Evolutionary conservation across 2,888 invertebrate genomes (phyloP), one percentile per base, ranked within the genome.

Genomic region (Anthoptus insignis): DNA sequence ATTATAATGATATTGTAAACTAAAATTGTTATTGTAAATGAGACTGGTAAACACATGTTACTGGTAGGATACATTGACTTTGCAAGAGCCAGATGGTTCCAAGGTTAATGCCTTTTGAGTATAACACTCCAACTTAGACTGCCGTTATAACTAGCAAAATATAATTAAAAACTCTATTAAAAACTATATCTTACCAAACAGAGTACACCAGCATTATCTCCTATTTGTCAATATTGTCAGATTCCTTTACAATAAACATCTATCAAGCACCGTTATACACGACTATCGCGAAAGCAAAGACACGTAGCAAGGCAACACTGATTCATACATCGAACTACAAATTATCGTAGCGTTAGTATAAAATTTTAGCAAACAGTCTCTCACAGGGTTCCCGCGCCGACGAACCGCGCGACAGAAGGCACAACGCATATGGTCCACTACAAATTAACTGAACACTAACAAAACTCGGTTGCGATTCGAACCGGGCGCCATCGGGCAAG

Each of bases 251-350:
- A 72, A 60, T 70, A 65, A 73, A 73, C 59, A 81, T 78, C 78
- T 84, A 81, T 76, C 80, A 90, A 91, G 91, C 91, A 92, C 91
- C 90, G 81, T 84, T 86, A 52, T 39, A 77, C 81, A 86, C 76
- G 81, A 85, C 82, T 86, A 88, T 83, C 85, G 90, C 91, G 87
- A 87, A 84, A 86, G 91, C 88, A 90, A 90, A 91, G 92, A 91
- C 92, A 93, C 93, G 84, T 87, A 89, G 89, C 92, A 93, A 93
- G 93, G 93, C 93, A 92, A 91, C 91, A 91, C 88, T 83, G 86
- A 89, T 86, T 76, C 77, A 83, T 88, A 89, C 80, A 81, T 80
- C 84, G 84, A 79, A 73, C 78, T 80, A 80, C 84, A 80, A 81
- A 86, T 3, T 82, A 80, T 81, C 73, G 75, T 80, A 82, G 81